Percentiles rank a stretch among this genome's conserved stretches.
Evolutionary conservation across 1,140 invertebrate genomes (phyloP).

Genomic region (Apis dorsata): DNA sequence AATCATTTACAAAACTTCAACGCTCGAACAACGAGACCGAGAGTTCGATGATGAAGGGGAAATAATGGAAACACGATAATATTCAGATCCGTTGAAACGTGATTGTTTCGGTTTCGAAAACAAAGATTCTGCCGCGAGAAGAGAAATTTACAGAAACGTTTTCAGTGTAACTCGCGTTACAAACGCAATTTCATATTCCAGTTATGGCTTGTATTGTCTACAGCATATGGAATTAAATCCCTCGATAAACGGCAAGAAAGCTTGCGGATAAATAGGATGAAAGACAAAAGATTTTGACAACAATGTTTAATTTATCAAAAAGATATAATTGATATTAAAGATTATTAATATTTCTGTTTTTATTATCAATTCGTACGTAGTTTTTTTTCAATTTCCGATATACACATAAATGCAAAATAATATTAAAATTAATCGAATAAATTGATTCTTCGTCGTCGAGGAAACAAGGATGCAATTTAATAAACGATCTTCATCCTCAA

Average conservation of each 20-base stretch:
- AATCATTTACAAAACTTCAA: conserved; percentile 42
- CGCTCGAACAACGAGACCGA: background rate
- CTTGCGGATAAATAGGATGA: background rate
- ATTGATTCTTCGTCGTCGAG: background rate
- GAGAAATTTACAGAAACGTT: conserved; percentile 46
- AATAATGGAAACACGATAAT: conserved; percentile 6
- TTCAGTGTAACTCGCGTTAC: conserved; percentile 4
- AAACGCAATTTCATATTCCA: conserved; percentile 27
- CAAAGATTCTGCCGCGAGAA: conserved; percentile 13
- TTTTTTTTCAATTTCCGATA: too few species aligned
- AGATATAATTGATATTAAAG: too few species aligned
- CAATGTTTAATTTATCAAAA: too few species aligned
- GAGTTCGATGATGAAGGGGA: conserved; percentile 21
- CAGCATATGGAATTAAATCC: conserved; percentile 23
- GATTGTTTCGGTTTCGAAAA: background rate
- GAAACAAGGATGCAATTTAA: background rate
- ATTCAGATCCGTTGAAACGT: conserved; percentile 1
- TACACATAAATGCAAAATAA: too few species aligned
- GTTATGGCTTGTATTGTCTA: background rate
- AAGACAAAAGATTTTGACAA: too few species aligned
- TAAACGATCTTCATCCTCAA: background rate
- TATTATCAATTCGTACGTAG: too few species aligned
- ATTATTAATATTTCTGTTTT: too few species aligned
- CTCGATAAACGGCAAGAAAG: conserved; percentile 17
- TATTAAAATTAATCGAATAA: background rate